Base-by-base conservation (phyloP, 2,797 vertebrate genomes). In the Oryzias sinensis region DNA sequence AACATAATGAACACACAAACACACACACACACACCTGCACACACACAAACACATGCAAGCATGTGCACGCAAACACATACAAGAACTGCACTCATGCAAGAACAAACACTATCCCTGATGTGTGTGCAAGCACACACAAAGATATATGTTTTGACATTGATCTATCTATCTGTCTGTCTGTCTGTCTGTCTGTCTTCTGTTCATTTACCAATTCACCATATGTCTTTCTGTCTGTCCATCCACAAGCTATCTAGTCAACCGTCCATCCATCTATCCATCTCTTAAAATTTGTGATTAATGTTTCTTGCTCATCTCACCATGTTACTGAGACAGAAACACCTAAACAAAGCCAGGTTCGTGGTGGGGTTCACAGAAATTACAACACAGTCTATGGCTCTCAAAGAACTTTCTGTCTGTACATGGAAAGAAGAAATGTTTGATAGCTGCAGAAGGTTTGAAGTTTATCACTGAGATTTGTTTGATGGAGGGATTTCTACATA, bases 331-430 rank as follows among this genome's bases (percentile, higher is more conserved):
- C 80, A 86, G 82, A 84, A 89, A 82, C 75, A 78, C 77, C 85
- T 74, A 89, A 90, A 88, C 77, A 81, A 86, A 84, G 85, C 81
- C 65, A 45, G 65, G 68, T 78, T 85, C 81, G 79, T 79, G 79
- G 76, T 59, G 70, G 70, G 76, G 82, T 90, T 89, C 91, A 18
- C 18, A 18, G 18, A 1, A 88, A 91, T 90, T 89, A 9, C 84
- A 91, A 87, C 80, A 75, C 64, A 54, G 44, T 68, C 59, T 62
- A 70, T 57, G 71, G 80, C 41, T 54, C 79, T 79, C 68, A 68
- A 73, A 76, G 76, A 66, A 76, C 72, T 51, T 65, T 57, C 77
- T 73, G 80, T 69, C 82, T 66, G 67, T 62, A 59, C 65, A 81
- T 70, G 75, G 68, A 53, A 3, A 33, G 29, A 29, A 29, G 29